Evolutionary conservation across 2,113 vertebrate genomes (phyloP).

Genomic region (Pavo muticus): DNA sequence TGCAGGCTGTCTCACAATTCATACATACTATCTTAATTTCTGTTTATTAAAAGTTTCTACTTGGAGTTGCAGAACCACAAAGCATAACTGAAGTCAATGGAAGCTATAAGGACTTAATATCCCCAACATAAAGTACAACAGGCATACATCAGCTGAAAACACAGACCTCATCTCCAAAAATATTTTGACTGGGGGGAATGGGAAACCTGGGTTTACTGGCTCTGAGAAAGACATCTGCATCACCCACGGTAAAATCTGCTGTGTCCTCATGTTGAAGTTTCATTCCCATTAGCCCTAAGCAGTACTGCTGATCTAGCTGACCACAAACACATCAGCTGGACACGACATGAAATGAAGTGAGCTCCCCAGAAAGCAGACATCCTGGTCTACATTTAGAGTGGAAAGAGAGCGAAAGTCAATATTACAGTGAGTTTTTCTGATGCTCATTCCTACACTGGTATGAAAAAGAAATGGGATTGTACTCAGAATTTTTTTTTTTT

Average conservation of each 20-base stretch:
- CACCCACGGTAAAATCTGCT: background rate
- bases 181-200: background rate
- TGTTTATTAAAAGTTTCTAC: background rate
- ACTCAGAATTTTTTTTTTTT: background rate
- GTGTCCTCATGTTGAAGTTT: background rate
- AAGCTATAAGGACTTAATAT: background rate
- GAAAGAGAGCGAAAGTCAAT: background rate
- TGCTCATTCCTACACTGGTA: background rate
- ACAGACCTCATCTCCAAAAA: background rate
- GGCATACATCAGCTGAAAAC: background rate
- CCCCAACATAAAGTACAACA: background rate
- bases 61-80: background rate
- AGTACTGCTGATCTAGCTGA: background rate
- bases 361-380: background rate
- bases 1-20: slow-evolving; percentile 8
- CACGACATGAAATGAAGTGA: background rate
- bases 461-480: background rate
- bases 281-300: background rate
- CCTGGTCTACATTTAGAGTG: background rate
- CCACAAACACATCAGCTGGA: background rate
- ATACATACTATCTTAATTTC: background rate
- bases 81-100: background rate
- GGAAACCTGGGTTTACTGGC: background rate
- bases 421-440: background rate
- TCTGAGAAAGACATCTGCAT: background rate